Base-by-base conservation (phyloP, 1,140 invertebrate species). In the Drosophila kikkawai region DNA sequence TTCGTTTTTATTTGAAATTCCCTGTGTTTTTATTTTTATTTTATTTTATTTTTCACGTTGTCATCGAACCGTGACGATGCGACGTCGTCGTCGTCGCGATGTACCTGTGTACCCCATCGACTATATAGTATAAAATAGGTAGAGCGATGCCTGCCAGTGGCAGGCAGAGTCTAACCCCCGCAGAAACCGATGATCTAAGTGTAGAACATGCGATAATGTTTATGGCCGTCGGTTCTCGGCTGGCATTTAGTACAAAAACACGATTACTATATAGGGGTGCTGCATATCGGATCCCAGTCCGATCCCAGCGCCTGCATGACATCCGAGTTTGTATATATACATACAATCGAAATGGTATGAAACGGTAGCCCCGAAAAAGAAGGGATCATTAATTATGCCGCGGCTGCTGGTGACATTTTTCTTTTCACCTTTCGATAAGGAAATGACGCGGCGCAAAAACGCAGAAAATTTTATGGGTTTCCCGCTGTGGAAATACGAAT, bases 161-260 rank as follows among this genome's bases (percentile, higher is more conserved):
- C 32, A 64, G 29, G 39, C 22, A 13, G 44, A 63, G 64, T 79
- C 48, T 73, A 84, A 81, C 80, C 84, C 85, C 84, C 85, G 81
- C 71, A 71, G 66, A 65, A 60, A 50, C 57, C 63, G 81, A 84
- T 90, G 84, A 90, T 88, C 85, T 88, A 88, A 90, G 85, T 88
- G 74, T 88, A 81, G 77, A 88, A 88, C 81, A 88, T 90, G 84
- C 85, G 85, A 88, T 88, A 88, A 88, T 88, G 67, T 84, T 84
- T 87, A 90, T 79, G 81, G 78, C 74, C 45, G 68, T 57, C 66
- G 60, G 65, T 66, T 12, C 71, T 65, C 17, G 32, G 34, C 36
- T 75, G 37, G 61, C 47, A 69, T 69, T 66, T 37, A 45, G 47
- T 53, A 42, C 39, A 45, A 45, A 69, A 56, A 68, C 61, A 34